A percentile compares a stretch with the other conserved stretches of the same genome.
Evolutionary conservation across 2,797 vertebrate genomes (phyloP).

Genomic region (Malacoctenus gilli): DNA sequence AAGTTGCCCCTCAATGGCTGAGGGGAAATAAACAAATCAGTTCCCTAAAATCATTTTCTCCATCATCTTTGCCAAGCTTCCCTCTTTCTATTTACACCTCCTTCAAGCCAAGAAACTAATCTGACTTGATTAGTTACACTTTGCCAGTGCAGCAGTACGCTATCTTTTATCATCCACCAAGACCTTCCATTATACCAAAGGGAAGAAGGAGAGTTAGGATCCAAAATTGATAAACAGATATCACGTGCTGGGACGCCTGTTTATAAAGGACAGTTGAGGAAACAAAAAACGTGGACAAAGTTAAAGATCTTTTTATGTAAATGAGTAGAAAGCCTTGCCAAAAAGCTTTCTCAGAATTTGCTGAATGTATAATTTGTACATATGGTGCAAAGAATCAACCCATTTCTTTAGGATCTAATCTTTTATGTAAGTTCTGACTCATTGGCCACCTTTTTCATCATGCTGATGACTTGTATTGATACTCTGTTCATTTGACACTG

Average conservation of each 20-base stretch:
- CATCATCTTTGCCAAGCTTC: conserved; percentile 55
- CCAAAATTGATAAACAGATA: conserved; percentile 25
- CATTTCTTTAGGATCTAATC: too few relatives aligned
- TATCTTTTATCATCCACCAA: conserved; percentile 64
- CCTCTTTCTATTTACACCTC: conserved; percentile 55
- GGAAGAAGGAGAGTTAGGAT: conserved; percentile 30
- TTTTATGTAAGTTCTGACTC: too few relatives aligned
- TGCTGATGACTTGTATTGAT: too few relatives aligned
- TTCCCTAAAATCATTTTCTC: conserved; percentile 67
- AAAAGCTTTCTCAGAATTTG: too few relatives aligned
- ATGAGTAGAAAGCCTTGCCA: too few relatives aligned
- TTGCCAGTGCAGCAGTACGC: conserved; percentile 52
- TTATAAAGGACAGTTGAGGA: conserved; percentile 17
- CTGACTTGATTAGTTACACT: conserved; percentile 70
- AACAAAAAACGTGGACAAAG: too few relatives aligned
- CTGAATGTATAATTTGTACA: too few relatives aligned
- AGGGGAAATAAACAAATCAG: conserved; percentile 56
- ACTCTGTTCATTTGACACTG: too few relatives aligned
- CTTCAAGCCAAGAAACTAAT: conserved; percentile 70
- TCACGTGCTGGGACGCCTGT: conserved; percentile 12
- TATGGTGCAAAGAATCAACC: too few relatives aligned
- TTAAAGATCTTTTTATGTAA: too few relatives aligned
- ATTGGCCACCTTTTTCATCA: too few relatives aligned
- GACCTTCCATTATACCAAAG: conserved; percentile 34
- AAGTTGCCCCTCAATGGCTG: conserved; percentile 34